Percentiles rank a stretch among this genome's conserved stretches.
phyloP scores from a whole-genome alignment of 2,888 invertebrate genomes.

The Physocephala rufipes region DNA sequence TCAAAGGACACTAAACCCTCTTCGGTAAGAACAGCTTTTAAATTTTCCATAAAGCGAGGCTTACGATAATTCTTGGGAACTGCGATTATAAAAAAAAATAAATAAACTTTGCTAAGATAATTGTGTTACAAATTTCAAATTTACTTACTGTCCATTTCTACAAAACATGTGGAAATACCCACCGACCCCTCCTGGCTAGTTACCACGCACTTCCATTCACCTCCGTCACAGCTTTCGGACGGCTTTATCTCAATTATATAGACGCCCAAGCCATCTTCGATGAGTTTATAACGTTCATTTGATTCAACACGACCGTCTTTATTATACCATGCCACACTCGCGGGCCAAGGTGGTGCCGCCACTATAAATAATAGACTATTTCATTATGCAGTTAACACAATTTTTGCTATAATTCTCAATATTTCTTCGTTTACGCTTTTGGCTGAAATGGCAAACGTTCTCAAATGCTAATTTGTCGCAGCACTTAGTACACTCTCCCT shows the following conservation, averaged over 20 bases:
- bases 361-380: slow-evolving; percentile 66
- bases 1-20: slow-evolving; percentile 93
- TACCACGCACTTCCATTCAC: slow-evolving; percentile 90
- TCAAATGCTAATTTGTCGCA: slow-evolving; percentile 58
- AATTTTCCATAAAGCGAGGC: slow-evolving; percentile 88
- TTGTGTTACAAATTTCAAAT: not conserved
- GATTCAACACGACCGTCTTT: slow-evolving; percentile 81
- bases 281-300: slow-evolving; percentile 75
- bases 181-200: slow-evolving; percentile 79
- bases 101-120: not conserved
- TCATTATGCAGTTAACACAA: not conserved
- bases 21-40: slow-evolving; percentile 88
- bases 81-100: slow-evolving; percentile 62
- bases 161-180: slow-evolving; percentile 78
- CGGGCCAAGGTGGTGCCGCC: slow-evolving; percentile 86
- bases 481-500: slow-evolving; percentile 48
- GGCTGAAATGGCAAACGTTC: slow-evolving; percentile 6
- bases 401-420: no score
- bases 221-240: slow-evolving; percentile 83
- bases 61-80: slow-evolving; percentile 91
- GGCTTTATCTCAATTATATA: slow-evolving; percentile 79
- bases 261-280: slow-evolving; percentile 85
- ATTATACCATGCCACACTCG: slow-evolving; percentile 85
- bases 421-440: not conserved
- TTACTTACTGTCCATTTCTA: slow-evolving; percentile 80